Percentiles rank a stretch among this genome's conserved stretches.
Evolutionary conservation across 2,797 vertebrate species (phyloP).

Genomic region (Varecia variegata): DNA sequence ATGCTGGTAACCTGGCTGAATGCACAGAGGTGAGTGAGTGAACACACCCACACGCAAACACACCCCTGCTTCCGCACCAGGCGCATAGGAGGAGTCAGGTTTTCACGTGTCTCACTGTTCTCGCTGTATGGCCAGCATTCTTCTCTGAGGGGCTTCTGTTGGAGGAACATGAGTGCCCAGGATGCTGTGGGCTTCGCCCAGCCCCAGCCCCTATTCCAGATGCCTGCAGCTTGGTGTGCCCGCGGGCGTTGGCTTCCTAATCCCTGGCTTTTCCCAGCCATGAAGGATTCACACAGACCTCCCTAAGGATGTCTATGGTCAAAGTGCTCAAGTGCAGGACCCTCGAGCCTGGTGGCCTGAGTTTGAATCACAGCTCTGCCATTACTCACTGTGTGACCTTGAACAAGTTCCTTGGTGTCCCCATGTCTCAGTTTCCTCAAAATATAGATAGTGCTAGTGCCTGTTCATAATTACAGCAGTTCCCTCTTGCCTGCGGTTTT

Average conservation of each 20-base stretch:
- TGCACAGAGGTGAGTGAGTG: not conserved
- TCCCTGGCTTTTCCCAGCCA: not conserved
- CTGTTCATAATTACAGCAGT: not conserved
- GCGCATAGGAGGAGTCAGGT: too few species aligned
- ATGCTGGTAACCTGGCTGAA: not conserved
- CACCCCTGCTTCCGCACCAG: rapidly evolving
- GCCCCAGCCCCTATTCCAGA: not conserved
- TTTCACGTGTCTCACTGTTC: not conserved
- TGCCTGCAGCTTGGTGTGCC: not conserved
- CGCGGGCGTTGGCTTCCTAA: not conserved
- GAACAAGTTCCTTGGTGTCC: not conserved
- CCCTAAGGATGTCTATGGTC: not conserved
- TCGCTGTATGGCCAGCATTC: not conserved
- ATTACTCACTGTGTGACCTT: not conserved
- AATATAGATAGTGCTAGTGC: not conserved
- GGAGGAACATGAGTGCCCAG: not conserved
- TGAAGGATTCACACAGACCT: not conserved
- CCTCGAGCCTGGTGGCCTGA: not conserved
- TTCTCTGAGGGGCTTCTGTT: not conserved
- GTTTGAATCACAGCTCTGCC: not conserved
- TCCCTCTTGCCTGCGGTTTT: not conserved
- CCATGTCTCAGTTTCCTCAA: not conserved
- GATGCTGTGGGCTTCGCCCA: not conserved
- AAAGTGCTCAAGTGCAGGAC: not conserved
- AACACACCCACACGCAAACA: too few species aligned